Evolutionary conservation across 2,797 vertebrate species (phyloP).

Genomic region (Hafferia zeledoni): DNA sequence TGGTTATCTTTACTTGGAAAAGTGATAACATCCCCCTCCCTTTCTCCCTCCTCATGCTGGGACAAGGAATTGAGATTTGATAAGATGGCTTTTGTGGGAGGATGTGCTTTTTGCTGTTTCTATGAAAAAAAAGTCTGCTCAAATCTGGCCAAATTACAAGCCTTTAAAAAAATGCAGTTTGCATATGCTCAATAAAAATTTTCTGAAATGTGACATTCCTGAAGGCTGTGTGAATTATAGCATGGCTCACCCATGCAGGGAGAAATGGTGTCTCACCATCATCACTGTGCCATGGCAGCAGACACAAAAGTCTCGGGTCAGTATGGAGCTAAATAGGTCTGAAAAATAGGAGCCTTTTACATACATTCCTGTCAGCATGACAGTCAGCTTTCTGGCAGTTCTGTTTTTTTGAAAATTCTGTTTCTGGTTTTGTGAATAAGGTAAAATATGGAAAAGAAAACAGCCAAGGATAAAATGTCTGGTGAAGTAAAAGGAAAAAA

Average conservation of each 20-base stretch:
- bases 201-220: not conserved
- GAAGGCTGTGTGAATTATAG: not conserved
- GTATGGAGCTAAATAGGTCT: not conserved
- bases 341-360: not conserved
- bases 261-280: not conserved
- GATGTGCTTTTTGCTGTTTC: conserved; percentile 58
- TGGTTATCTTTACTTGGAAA: conserved; percentile 27
- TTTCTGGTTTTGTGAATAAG: not conserved
- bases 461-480: not conserved
- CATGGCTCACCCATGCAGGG: not conserved
- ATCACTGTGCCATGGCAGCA: not conserved
- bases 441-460: not conserved
- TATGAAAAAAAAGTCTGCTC: conserved; percentile 29
- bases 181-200: not conserved
- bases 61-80: conserved; percentile 34
- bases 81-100: conserved; percentile 52
- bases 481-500: not conserved
- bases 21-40: not conserved
- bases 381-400: not conserved
- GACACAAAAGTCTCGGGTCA: not conserved
- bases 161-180: conserved; percentile 1
- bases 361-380: not conserved
- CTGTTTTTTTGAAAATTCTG: not conserved
- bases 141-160: conserved; percentile 27
- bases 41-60: conserved; percentile 5